phyloP scores from a whole-genome alignment of 2,113 vertebrate species.

The Melanocharis versteri region DNA sequence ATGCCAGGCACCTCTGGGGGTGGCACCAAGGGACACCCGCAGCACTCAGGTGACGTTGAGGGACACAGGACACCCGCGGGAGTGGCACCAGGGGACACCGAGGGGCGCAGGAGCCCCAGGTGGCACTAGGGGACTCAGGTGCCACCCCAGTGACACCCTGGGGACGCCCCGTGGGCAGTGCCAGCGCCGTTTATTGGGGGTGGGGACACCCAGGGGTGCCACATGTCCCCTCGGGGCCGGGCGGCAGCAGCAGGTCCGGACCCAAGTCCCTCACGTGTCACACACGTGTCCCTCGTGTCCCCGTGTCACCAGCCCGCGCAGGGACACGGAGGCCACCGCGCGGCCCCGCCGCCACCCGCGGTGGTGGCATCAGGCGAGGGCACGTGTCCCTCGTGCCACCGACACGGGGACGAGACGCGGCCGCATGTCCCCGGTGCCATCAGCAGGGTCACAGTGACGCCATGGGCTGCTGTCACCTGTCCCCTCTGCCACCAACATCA shows the following conservation, averaged over 20 bases:
- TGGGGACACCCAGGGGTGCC: not conserved
- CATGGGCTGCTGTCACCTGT: not conserved
- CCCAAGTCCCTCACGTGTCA: not conserved
- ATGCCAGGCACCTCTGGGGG: no score
- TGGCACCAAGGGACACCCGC: not conserved
- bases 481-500: no score
- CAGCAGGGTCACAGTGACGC: not conserved
- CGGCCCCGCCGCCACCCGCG: not conserved
- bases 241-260: not conserved
- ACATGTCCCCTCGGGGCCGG: not conserved
- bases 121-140: not conserved
- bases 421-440: not conserved
- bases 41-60: not conserved
- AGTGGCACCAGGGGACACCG: not conserved
- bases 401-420: fast-evolving
- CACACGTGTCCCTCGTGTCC: not conserved
- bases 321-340: not conserved
- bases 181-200: not conserved
- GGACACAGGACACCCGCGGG: not conserved
- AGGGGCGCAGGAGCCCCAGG: not conserved
- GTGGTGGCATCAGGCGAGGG: not conserved
- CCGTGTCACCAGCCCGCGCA: not conserved
- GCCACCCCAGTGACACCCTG: not conserved
- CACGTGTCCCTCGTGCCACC: not conserved
- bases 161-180: not conserved